Percentiles rank a stretch among this genome's conserved stretches.
Evolutionary conservation across 2,113 vertebrate genomes (phyloP).

Genomic region (Peromyscus californicus): DNA sequence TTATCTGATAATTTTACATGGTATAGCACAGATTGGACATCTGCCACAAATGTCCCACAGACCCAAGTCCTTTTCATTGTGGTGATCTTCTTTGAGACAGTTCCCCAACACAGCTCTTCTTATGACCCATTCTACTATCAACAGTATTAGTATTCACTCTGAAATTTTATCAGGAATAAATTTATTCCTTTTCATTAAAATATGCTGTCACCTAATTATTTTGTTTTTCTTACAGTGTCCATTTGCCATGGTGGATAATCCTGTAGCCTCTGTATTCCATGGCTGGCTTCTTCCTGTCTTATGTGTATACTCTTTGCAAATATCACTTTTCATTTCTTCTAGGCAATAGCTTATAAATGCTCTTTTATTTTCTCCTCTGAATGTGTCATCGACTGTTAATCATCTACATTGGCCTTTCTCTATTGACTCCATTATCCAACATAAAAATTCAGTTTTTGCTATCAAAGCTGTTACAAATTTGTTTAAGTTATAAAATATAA

Average conservation of each 20-base stretch:
- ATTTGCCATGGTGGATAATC: not conserved
- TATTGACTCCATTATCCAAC: not conserved
- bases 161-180: not conserved
- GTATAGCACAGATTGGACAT: not conserved
- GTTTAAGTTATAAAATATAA: not conserved
- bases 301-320: not conserved
- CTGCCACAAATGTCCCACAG: not conserved
- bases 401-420: not conserved
- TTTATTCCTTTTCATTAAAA: not conserved
- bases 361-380: not conserved
- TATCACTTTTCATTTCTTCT: not conserved
- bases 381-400: not conserved
- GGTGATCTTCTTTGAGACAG: not conserved
- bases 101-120: not conserved
- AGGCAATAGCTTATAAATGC: not conserved
- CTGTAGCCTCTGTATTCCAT: too few species aligned
- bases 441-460: not conserved
- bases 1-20: not conserved
- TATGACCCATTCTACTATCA: not conserved
- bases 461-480: not conserved
- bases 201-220: too few species aligned
- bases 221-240: not conserved
- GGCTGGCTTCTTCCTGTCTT: not conserved
- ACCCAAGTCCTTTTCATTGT: not conserved
- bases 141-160: not conserved